Conservation (phyloP, 2,888 invertebrate genomes). For the Eubasilissa splendida region DNA sequence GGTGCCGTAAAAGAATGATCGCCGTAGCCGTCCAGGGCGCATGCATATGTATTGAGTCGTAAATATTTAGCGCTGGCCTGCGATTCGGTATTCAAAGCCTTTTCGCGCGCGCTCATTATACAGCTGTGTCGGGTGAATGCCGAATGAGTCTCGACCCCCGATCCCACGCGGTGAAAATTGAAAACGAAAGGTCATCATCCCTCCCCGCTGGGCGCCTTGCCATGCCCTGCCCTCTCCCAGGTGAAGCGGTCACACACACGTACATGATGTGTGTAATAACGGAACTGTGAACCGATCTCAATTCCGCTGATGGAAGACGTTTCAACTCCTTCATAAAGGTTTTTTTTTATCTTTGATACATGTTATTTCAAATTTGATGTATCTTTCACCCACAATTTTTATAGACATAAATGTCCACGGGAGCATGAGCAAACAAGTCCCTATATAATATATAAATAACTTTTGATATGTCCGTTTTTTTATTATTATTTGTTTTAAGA, state of each 20-base stretch:
- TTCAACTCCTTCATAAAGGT: conserved; percentile 7
- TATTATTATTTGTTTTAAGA: too few species aligned
- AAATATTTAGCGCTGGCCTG: conserved; percentile 25
- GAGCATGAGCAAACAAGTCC: too few species aligned
- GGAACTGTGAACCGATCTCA: conserved; percentile 3
- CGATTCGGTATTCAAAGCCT: conserved; percentile 37
- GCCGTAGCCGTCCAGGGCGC: not conserved
- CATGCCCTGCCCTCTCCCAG: not conserved
- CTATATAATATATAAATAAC: too few species aligned
- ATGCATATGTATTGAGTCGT: conserved; percentile 28
- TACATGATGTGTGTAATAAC: too few species aligned
- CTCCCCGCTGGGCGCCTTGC: not conserved
- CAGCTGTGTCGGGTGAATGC: conserved; percentile 26
- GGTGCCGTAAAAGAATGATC: conserved; percentile 9
- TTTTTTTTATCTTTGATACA: conserved; percentile 13
- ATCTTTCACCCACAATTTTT: too few species aligned
- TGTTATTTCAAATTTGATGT: not conserved
- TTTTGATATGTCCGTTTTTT: too few species aligned
- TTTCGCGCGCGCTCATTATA: conserved; percentile 22
- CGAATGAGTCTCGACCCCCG: conserved; percentile 33
- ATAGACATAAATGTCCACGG: too few species aligned
- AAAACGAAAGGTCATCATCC: conserved; percentile 32
- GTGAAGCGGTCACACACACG: not conserved
- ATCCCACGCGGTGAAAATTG: conserved; percentile 21
- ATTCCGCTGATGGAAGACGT: conserved; percentile 28